Evolutionary conservation across 1,140 invertebrate species (phyloP).

Genomic region (Drosophila pseudoobscura): DNA sequence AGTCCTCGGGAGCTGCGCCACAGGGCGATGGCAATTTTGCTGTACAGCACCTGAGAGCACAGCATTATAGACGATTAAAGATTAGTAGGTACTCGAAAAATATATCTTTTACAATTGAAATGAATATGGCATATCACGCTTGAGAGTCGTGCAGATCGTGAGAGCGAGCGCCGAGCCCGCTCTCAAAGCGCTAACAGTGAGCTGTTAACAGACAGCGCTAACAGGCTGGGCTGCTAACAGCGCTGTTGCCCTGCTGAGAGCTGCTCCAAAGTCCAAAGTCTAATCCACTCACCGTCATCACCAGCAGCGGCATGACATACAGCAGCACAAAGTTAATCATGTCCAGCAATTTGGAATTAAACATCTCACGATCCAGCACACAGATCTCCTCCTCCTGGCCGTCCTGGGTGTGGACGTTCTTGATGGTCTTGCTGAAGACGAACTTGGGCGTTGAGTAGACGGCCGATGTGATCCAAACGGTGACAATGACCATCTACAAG

Average conservation of each 20-base stretch:
- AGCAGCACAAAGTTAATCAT: conserved; percentile 90
- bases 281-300: conserved; percentile 87
- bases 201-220: too few species aligned
- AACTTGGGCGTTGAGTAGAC: conserved; percentile 91
- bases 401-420: conserved; percentile 84
- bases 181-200: too few species aligned
- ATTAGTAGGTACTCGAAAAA: conserved; percentile 1
- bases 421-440: conserved; percentile 88
- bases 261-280: too few species aligned
- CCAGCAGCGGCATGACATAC: conserved; percentile 88
- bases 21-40: conserved; percentile 88
- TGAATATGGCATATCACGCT: too few species aligned
- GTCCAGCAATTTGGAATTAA: conserved; percentile 90
- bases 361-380: conserved; percentile 88
- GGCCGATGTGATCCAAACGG: conserved; percentile 90
- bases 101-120: too few species aligned
- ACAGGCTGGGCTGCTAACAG: too few species aligned
- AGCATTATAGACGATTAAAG: background rate
- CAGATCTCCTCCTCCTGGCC: conserved; percentile 89
- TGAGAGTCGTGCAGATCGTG: too few species aligned
- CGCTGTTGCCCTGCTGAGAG: too few species aligned
- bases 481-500: conserved; percentile 87
- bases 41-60: conserved; percentile 86
- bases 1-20: conserved; percentile 88
- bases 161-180: too few species aligned